Base-by-base conservation (phyloP, 2,113 vertebrate species). In the Xiphophorus couchianus region DNA sequence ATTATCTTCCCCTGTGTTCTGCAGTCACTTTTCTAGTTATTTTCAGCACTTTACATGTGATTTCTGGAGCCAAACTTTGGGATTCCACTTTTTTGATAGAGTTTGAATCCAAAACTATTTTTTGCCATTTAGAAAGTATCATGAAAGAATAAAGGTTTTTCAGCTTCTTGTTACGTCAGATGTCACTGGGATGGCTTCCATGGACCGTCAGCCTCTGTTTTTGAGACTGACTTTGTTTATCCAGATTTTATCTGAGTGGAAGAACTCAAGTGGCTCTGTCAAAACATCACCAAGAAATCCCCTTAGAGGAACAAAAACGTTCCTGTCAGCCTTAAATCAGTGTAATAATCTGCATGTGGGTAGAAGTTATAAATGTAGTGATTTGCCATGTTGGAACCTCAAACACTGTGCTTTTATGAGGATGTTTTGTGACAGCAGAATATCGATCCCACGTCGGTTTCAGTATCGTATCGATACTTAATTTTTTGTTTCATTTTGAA, bases 181-280 rank as follows among this genome's bases (percentile, higher is more conserved):
- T 74, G 71, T 82, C 68, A 48, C 31, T 39, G 8, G 77, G 60
- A 48, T 78, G 22, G 71, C 68, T 71, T 2, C 13, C 86, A 83
- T 69, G 76, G 61, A 33, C 66, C 58, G 22, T 44, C 11, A 13
- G 17, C 42, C 14, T 14, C 35, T 42, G 28, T 13, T 54, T 37
- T 83, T 81, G 65, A 75, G 33, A 85, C 62, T n/a, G 25, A 1
- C 17, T 67, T 29, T 87, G 86, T 87, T 89, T 86, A 83, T 68
- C 66, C 42, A 0, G 28, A 51, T 79, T 86, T 83, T 75, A 84
- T 77, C 81, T 86, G 81, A 84, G 84, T 86, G 90, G 86, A 92
- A 90, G 86, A 81, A 89, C 84, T 90, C 89, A 92, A 90, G 90
- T 85, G 84, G 80, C 60, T 69, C 79, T 87, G 89, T 92, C 85